Base-by-base conservation (phyloP, 1,140 invertebrate species). In the Archivesica marissinica region DNA sequence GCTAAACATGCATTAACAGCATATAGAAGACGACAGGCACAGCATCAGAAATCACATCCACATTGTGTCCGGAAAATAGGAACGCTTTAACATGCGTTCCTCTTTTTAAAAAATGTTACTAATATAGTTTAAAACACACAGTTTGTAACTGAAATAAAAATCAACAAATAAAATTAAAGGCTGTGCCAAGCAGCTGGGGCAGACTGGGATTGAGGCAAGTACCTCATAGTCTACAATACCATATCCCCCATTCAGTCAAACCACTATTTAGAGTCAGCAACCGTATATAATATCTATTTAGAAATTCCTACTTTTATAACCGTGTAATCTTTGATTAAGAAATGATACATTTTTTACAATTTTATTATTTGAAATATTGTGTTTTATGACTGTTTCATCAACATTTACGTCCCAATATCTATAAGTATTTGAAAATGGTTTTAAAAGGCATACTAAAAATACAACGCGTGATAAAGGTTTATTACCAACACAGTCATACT, bases 361-460 rank as follows among this genome's bases (percentile, higher is more conserved):
- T 64, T 35, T 64, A 33, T 25, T 35, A 17, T 7, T 2, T 11
- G 38, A 33, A 64, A 33, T 17, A 64, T 33, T 17, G 20, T 20
- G 38, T 33, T 64, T 64, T 64, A 64, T 33, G 59, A 64, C 30
- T n/a, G 59, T 17, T 35, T 33, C 59, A 64, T 64, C 30, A 64
- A 64, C 33, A 35, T 64, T 64, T 64, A 64, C 59, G 30, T 64
- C 59, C n/a, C 30, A 17, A 11, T 2, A 35, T 64, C 59, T 64
- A 64, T 64, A 30, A 33, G n/a, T 64, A 64, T 64, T 64, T 64
- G 30, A 64, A 64, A 64, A 35, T 64, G 30, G 13, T n/a, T 64
- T 64, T 11, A 64, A 59, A 64, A 64, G 28, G 33, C 30, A 64
- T 35, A 35, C 30, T 1, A 15, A 64, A 64, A 64, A 64, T 64